Evolutionary conservation across 1,140 invertebrate genomes (phyloP), one percentile per base, ranked within the genome.

Genomic region (Grapholita molesta): DNA sequence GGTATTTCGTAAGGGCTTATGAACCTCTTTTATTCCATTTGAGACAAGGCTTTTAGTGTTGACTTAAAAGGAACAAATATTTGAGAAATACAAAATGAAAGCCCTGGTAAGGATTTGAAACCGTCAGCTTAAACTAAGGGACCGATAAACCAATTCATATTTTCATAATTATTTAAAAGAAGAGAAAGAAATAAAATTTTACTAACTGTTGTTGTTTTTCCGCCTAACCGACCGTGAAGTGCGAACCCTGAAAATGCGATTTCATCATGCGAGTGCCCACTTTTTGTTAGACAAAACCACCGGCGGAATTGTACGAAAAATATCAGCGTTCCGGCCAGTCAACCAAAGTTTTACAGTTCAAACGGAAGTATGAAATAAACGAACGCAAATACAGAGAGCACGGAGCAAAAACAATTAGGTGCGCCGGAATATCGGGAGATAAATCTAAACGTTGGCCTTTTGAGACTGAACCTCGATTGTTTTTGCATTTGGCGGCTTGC

Each of bases 261-360:
- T 64, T 61, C 52, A 38, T 69, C 67, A 69, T 57, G 55, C 67
- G 15, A 64, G 67, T 28, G 57, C 57, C 23, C 23, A 28, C 55
- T 64, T 69, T 69, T 69, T 69, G 32, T 61, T 23, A n/a, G 23
- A 69, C 57, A 69, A 64, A 64, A 57, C 30, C 32, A 38, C 53
- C 53, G 30, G 67, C 52, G 21, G 53, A 68, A 69, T 64, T 42
- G 35, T 28, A 61, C 67, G 23, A 69, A 69, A 68, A 69, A 64
- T 69, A 69, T 69, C 67, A 69, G 25, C 55, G 55, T 61, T 61
- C 55, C 55, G 55, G 55, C 12, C 23, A 28, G 55, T 61, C 55
- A 61, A 61, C 55, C 55, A 61, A 61, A 61, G 28, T 61, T 61
- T 61, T 61, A 61, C 55, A 61, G 24, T 61, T 61, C 55, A 61